These are phyloP conservation scores for Glaucomys volans DNA, from an alignment of 2,113 vertebrate species.

Conservation along the genomic window DNA sequence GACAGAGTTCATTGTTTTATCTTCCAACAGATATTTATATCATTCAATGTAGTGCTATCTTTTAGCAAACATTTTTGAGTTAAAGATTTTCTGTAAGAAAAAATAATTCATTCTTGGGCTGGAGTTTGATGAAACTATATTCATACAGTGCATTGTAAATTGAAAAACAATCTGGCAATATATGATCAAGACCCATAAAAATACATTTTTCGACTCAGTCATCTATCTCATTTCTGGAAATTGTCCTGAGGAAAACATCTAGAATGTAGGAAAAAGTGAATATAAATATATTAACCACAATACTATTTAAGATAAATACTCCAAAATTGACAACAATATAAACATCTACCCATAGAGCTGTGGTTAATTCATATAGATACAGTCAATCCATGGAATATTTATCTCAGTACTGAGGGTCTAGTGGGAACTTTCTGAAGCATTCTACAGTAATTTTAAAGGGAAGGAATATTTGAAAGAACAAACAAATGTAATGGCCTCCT, in stretches of 20 bases:
- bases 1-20: background rate
- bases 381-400: background rate
- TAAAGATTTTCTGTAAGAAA: background rate
- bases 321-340: background rate
- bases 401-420: background rate
- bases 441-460: background rate
- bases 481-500: background rate
- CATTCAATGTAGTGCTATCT: background rate
- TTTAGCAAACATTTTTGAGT: constrained; percentile 23
- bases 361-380: background rate
- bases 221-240: background rate
- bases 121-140: constrained; percentile 21
- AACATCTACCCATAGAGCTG: background rate
- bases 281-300: background rate
- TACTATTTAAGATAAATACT: constrained; percentile 10
- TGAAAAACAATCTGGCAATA: background rate
- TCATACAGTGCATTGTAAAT: background rate
- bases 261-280: background rate
- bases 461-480: constrained; percentile 17
- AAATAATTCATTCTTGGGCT: background rate
- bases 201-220: background rate
- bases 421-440: background rate
- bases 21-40: background rate
- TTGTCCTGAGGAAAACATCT: background rate
- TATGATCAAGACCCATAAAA: constrained; percentile 30